These are phyloP conservation scores for Diachasma alloeum DNA, from an alignment of 1,140 invertebrate species.

Conservation along the genomic window DNA sequence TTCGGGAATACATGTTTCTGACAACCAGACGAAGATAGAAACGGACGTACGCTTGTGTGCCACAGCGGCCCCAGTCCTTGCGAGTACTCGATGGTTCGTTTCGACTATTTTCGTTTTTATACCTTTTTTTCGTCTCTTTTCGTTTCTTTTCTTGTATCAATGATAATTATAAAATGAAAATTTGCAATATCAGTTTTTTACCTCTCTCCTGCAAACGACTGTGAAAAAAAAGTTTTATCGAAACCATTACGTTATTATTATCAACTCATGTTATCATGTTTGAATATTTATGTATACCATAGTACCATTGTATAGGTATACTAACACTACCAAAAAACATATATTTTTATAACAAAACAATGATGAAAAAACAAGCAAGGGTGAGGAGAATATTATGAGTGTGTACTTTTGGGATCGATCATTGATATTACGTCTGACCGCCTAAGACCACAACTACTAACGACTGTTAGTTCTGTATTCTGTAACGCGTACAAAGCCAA, in stretches of 20 bases:
- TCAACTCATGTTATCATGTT: too few species aligned
- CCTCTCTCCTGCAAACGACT: too few species aligned
- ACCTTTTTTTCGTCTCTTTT: background rate
- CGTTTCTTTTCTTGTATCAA: conserved; percentile 37
- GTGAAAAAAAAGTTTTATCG: too few species aligned
- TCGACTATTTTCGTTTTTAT: conserved; percentile 37
- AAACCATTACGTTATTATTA: too few species aligned
- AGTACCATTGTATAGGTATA: too few species aligned
- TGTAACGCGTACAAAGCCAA: background rate
- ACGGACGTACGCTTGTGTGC: conserved; percentile 59
- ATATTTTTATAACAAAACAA: too few species aligned
- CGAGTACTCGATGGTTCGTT: conserved; percentile 64
- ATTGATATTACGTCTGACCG: conserved; percentile 13
- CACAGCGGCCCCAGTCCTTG: conserved; percentile 60
- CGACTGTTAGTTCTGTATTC: background rate
- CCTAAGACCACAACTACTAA: conserved; percentile 30
- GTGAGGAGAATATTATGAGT: too few species aligned
- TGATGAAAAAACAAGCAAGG: background rate
- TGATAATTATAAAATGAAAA: background rate
- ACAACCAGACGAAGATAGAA: conserved; percentile 52
- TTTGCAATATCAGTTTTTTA: too few species aligned
- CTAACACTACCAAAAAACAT: too few species aligned
- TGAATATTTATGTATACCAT: too few species aligned
- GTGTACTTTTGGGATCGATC: too few species aligned
- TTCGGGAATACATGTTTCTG: conserved; percentile 52